Percentiles rank a stretch among this genome's conserved stretches.
phyloP scores from a whole-genome alignment of 1,140 invertebrate genomes.

The Papilio polytes region DNA sequence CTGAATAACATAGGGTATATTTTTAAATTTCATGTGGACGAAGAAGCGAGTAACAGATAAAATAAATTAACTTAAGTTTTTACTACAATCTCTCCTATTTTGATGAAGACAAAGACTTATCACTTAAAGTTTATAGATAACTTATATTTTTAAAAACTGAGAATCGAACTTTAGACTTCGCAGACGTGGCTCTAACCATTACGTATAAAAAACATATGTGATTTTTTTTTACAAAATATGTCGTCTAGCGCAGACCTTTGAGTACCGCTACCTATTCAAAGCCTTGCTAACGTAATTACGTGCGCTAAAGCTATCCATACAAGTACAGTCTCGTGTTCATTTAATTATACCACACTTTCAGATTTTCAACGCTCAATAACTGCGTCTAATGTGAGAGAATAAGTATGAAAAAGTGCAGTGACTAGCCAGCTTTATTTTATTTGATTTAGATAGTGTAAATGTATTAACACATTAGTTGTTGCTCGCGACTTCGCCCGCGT shows the following conservation, averaged over 20 bases:
- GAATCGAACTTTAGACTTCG: neutral
- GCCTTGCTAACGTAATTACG: slow-evolving; percentile 33
- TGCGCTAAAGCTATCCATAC: slow-evolving; percentile 29
- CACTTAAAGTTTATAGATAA: no score
- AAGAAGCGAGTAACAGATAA: no score
- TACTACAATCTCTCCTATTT: no score
- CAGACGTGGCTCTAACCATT: neutral
- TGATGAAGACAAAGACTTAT: no score
- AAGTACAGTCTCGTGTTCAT: slow-evolving; percentile 23
- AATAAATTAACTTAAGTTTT: no score
- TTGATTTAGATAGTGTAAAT: no score
- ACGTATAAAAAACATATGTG: slow-evolving; percentile 6
- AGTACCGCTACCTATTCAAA: slow-evolving; percentile 25
- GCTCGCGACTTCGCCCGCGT: no score
- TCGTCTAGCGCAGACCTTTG: slow-evolving; percentile 12
- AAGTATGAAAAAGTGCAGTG: neutral
- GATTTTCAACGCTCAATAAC: neutral
- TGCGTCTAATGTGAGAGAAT: neutral
- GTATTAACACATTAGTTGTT: no score
- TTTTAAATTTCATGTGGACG: no score
- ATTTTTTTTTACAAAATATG: slow-evolving; percentile 11
- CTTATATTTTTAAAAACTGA: neutral
- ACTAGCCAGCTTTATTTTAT: neutral
- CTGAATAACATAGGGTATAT: no score
- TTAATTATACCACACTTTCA: slow-evolving; percentile 29